Evolutionary conservation across 1,140 invertebrate species (phyloP).

Genomic region (Drosophila arizonae): DNA sequence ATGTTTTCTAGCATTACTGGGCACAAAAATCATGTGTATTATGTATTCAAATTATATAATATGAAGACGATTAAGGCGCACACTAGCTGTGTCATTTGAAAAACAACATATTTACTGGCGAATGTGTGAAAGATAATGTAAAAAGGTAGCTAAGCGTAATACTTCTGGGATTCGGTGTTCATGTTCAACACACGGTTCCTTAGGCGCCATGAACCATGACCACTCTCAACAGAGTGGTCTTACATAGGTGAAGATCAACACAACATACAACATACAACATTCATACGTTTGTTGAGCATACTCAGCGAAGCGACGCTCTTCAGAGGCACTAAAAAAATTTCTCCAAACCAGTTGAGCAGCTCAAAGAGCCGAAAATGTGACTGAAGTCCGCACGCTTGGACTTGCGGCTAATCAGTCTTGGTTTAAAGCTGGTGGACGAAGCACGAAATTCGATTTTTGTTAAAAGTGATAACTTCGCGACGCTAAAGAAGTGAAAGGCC

Average conservation of each 20-base stretch:
- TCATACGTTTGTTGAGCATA: constrained; percentile 10
- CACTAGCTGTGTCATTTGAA: neutral
- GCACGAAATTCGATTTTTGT: constrained; percentile 7
- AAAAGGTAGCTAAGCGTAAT: constrained; percentile 26
- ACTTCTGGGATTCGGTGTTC: constrained; percentile 26
- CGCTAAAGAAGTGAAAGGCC: constrained; percentile 22
- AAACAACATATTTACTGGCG: neutral
- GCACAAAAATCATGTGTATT: neutral
- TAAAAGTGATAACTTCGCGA: neutral
- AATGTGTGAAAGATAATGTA: constrained; percentile 14
- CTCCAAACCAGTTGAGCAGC: constrained; percentile 55
- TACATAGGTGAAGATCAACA: constrained; percentile 36
- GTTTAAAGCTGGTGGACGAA: constrained; percentile 13
- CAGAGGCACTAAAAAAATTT: constrained; percentile 39
- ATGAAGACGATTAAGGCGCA: neutral
- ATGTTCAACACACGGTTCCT: constrained; percentile 19
- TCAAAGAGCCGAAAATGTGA: constrained; percentile 55
- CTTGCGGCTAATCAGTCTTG: constrained; percentile 25
- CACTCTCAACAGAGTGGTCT: constrained; percentile 49
- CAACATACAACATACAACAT: constrained; percentile 18
- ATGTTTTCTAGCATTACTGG: neutral
- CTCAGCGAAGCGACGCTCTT: constrained; percentile 44
- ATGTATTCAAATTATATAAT: constrained; percentile 1
- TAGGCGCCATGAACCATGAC: constrained; percentile 47
- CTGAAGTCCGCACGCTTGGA: constrained; percentile 26